Conservation (phyloP, 1,140 invertebrate species). For the Drosophila rufa region DNA sequence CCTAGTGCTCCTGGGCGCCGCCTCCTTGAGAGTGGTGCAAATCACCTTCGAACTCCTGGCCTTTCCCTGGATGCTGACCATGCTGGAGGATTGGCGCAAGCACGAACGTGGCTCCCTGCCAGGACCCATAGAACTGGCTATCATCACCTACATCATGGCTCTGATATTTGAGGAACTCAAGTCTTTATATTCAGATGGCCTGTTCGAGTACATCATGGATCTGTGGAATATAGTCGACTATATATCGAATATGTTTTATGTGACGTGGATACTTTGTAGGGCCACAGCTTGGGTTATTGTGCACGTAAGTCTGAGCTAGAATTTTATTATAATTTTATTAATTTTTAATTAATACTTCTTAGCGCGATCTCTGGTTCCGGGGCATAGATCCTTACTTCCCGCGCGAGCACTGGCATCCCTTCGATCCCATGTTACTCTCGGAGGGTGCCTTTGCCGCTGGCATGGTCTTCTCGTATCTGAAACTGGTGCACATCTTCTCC, state of each 20-base stretch:
- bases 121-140: conserved; percentile 92
- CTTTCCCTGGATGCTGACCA: conserved; percentile 89
- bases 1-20: conserved; percentile 91
- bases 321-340: too few relatives aligned
- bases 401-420: conserved; percentile 95
- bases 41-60: conserved; percentile 92
- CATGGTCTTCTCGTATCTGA: conserved; percentile 97
- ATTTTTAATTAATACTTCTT: conserved; percentile 6
- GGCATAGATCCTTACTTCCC: conserved; percentile 93
- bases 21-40: conserved; percentile 93
- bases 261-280: conserved; percentile 95
- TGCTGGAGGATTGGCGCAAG: conserved; percentile 90
- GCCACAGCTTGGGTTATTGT: conserved; percentile 91
- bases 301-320: conserved; percentile 87
- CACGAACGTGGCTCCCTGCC: conserved; percentile 93
- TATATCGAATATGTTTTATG: conserved; percentile 96
- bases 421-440: conserved; percentile 96
- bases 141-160: conserved; percentile 94
- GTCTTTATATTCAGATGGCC: conserved; percentile 93
- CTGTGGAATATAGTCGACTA: conserved; percentile 99
- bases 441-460: conserved; percentile 97
- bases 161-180: conserved; percentile 95
- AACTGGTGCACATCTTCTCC: conserved; percentile 97
- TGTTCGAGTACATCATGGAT: conserved; percentile 96
- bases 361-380: conserved; percentile 89